These are phyloP conservation scores for Clarias batrachus DNA, from an alignment of 2,113 vertebrate species.

Conservation along the genomic window DNA sequence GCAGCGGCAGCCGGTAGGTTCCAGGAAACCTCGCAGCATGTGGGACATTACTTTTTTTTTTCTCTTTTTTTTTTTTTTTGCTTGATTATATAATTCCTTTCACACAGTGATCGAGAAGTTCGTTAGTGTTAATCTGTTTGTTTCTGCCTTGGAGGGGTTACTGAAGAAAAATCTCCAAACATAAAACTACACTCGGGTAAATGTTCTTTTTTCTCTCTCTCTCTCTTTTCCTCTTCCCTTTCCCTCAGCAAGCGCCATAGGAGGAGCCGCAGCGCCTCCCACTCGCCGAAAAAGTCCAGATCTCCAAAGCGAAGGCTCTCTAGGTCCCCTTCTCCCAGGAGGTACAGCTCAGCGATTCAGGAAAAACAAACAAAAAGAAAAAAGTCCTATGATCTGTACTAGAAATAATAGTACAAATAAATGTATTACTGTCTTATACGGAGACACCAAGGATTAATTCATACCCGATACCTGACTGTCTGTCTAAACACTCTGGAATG, in stretches of 20 bases:
- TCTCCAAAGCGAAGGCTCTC: slow-evolving; percentile 87
- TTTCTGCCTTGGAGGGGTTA: too few relatives aligned
- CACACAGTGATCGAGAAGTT: neutral
- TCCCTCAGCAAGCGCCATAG: slow-evolving; percentile 73
- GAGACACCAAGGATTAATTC: neutral
- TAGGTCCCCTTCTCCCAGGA: slow-evolving; percentile 85
- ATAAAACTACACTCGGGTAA: too few relatives aligned
- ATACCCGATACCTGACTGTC: too few relatives aligned
- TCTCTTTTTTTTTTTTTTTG: neutral
- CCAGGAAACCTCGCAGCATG: neutral
- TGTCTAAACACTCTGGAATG: neutral
- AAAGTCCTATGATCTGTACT: neutral
- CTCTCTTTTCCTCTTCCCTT: neutral
- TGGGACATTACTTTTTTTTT: too few relatives aligned
- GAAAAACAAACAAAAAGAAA: accelerated
- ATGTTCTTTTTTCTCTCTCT: neutral
- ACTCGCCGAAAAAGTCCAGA: slow-evolving; percentile 83
- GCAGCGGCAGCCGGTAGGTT: slow-evolving; percentile 87
- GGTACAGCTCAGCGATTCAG: slow-evolving; percentile 66
- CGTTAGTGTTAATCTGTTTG: too few relatives aligned
- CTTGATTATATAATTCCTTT: neutral
- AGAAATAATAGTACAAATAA: neutral
- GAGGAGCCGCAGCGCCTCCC: slow-evolving; percentile 82
- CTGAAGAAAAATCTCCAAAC: too few relatives aligned
- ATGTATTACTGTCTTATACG: neutral